phyloP scores from a whole-genome alignment of 2,888 invertebrate genomes.

The Lobophora halterata region DNA sequence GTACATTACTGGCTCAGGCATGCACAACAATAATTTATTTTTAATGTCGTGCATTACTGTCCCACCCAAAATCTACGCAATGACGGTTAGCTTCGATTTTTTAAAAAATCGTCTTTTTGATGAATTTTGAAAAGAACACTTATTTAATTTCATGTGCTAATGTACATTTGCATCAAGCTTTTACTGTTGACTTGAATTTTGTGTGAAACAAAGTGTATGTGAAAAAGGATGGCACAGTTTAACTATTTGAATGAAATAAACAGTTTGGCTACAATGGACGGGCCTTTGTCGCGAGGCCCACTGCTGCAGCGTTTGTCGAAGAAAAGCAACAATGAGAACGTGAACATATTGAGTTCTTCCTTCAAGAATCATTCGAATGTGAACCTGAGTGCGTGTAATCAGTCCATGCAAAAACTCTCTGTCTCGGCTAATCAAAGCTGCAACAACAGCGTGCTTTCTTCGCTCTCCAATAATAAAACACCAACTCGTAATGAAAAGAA shows the following conservation, averaged over 20 bases:
- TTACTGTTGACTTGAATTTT: no score
- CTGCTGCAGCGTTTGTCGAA: conserved; percentile 89
- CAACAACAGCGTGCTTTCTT: conserved; percentile 73
- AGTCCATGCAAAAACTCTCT: conserved; percentile 83
- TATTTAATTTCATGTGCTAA: no score
- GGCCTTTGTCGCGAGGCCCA: conserved; percentile 89
- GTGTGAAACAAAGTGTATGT: conserved; percentile 3
- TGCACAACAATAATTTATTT: no score
- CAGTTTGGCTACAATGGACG: conserved; percentile 88
- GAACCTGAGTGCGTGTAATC: conserved; percentile 82
- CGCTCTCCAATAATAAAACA: conserved; percentile 79
- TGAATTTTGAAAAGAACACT: no score
- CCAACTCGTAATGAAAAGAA: conserved; percentile 76
- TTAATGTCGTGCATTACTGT: no score
- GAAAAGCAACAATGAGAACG: conserved; percentile 83
- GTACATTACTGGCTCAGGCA: no score
- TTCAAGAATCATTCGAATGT: conserved; percentile 72
- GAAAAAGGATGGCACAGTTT: conserved; percentile 85
- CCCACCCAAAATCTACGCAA: no score
- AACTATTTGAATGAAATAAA: conserved; percentile 90
- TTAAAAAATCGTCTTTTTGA: neutral
- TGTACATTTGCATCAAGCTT: no score
- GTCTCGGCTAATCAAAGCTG: conserved; percentile 81
- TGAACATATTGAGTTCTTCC: conserved; percentile 66
- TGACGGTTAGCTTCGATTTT: neutral